Evolutionary conservation across 2,888 invertebrate genomes (phyloP).

Genomic region (Bruchidius siliquastri): DNA sequence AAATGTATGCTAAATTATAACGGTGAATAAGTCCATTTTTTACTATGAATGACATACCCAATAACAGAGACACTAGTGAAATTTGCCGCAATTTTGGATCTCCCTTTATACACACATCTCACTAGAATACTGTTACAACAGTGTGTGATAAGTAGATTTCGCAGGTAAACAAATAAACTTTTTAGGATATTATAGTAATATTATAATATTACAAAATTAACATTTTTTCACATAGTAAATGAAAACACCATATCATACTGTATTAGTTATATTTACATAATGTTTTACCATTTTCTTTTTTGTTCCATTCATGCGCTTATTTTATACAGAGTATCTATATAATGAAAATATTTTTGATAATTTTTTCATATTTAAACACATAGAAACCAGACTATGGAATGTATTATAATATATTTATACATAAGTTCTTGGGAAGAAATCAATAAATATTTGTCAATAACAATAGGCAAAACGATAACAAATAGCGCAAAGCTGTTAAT

Average conservation of each 20-base stretch:
- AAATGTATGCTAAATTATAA: too few relatives aligned
- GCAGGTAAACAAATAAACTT: slow-evolving; percentile 31
- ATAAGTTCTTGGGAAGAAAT: slow-evolving; percentile 16
- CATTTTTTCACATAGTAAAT: slow-evolving; percentile 31
- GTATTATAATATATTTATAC: slow-evolving; percentile 23
- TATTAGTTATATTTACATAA: slow-evolving; percentile 27
- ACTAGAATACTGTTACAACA: slow-evolving; percentile 20
- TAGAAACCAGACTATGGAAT: slow-evolving; percentile 40
- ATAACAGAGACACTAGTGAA: not conserved
- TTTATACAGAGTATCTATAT: slow-evolving; percentile 38
- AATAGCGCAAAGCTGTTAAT: not conserved
- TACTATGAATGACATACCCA: not conserved
- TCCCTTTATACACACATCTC: not conserved
- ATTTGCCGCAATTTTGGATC: not conserved
- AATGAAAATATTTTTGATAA: slow-evolving; percentile 47
- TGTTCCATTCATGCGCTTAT: slow-evolving; percentile 35
- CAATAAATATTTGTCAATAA: slow-evolving; percentile 7
- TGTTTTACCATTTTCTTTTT: slow-evolving; percentile 20
- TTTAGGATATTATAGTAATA: slow-evolving; percentile 21
- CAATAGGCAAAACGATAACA: slow-evolving; percentile 12
- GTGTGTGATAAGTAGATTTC: slow-evolving; percentile 24
- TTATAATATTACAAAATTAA: slow-evolving; percentile 34
- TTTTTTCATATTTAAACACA: slow-evolving; percentile 42
- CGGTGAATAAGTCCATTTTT: too few relatives aligned
- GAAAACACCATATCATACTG: slow-evolving; percentile 36